Conservation (phyloP, 1,140 invertebrate genomes). For the Diabrotica undecimpunctata region DNA sequence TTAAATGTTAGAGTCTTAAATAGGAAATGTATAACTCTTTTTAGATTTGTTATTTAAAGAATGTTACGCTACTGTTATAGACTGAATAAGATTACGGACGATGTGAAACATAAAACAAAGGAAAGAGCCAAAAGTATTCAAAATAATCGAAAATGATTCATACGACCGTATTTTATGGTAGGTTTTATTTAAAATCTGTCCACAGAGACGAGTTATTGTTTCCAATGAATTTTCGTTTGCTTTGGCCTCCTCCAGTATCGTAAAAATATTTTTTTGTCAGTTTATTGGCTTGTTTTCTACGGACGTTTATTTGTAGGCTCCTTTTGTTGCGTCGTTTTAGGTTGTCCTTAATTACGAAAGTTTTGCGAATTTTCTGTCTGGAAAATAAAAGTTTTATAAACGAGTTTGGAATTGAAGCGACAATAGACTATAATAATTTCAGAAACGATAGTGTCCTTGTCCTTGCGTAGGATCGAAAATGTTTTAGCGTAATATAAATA, state of each 20-base stretch:
- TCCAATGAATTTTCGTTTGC: background rate
- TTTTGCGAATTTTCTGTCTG: background rate
- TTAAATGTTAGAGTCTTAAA: no score
- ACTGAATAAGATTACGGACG: background rate
- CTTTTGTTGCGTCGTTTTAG: background rate
- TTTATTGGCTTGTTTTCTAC: background rate
- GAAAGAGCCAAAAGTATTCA: background rate
- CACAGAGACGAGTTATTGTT: slow-evolving; percentile 2
- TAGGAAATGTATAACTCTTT: no score
- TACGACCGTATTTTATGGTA: background rate
- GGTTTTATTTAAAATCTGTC: slow-evolving; percentile 2
- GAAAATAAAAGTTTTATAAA: no score
- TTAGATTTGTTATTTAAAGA: background rate
- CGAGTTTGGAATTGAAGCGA: no score
- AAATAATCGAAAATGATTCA: slow-evolving; percentile 3
- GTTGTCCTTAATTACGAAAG: background rate
- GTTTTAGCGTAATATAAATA: no score
- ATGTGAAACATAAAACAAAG: background rate
- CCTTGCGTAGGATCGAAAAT: no score
- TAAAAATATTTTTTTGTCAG: slow-evolving; percentile 1
- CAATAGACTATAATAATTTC: no score
- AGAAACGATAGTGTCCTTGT: no score
- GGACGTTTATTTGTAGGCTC: background rate
- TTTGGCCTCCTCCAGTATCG: background rate
- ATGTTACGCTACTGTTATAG: background rate